phyloP scores from a whole-genome alignment of 1,140 invertebrate genomes.

The Nautilus pompilius region DNA sequence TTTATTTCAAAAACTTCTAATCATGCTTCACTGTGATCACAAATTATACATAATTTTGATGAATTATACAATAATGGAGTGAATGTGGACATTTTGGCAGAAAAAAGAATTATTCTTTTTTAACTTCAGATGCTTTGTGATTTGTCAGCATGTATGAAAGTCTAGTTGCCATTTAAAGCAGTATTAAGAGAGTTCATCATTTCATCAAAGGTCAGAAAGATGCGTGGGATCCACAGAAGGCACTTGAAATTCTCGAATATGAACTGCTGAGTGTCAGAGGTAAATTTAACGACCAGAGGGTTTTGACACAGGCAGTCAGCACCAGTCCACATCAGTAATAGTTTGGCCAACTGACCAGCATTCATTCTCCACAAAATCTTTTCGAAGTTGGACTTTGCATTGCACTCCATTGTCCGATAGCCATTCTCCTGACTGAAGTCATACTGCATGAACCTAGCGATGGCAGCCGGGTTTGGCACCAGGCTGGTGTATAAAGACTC shows the following conservation, averaged over 20 bases:
- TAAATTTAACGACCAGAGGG: background rate
- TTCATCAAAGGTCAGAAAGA: background rate
- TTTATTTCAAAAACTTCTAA: no score
- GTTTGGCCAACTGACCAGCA: background rate
- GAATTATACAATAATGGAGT: no score
- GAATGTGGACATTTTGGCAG: no score
- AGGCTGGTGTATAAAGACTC: background rate
- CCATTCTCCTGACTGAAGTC: background rate
- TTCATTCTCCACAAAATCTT: background rate
- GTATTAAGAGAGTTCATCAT: background rate
- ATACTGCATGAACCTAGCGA: background rate
- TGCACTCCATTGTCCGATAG: background rate
- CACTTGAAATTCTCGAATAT: background rate
- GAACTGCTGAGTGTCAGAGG: background rate
- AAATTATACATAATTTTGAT: no score
- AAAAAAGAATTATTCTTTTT: no score
- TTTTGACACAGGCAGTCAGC: constrained; percentile 1
- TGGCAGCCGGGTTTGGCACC: background rate
- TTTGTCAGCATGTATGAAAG: no score
- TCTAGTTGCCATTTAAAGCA: background rate
- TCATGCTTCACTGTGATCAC: no score
- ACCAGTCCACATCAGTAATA: background rate
- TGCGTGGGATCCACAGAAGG: background rate
- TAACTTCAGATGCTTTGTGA: no score
- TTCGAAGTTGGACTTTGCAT: background rate